These are phyloP conservation scores for Panurus biarmicus DNA, from an alignment of 2,113 vertebrate species.

Conservation along the genomic window DNA sequence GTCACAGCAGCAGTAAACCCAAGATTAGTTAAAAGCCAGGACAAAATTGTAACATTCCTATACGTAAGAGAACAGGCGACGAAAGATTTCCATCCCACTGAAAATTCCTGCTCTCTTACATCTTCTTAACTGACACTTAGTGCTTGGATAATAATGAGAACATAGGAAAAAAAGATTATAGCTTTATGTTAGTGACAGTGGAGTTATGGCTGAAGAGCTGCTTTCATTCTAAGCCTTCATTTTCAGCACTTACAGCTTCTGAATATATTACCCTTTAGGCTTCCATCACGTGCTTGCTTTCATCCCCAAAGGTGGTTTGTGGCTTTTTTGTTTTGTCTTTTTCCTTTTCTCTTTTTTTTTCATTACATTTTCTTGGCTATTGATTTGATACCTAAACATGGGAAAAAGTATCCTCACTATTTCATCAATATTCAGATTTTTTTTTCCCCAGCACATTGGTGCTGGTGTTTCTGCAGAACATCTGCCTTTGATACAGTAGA, in stretches of 20 bases:
- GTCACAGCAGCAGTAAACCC: conserved; percentile 29
- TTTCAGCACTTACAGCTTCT: conserved; percentile 9
- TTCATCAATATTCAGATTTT: background rate
- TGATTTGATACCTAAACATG: background rate
- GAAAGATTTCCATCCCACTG: conserved; percentile 20
- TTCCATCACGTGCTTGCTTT: conserved; percentile 6
- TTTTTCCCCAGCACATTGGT: background rate
- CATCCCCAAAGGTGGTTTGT: background rate
- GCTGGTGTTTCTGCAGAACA: background rate
- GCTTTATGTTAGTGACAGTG: conserved; percentile 3
- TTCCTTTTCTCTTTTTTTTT: background rate
- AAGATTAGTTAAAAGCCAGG: conserved; percentile 32
- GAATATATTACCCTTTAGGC: conserved; percentile 37
- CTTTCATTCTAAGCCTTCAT: conserved; percentile 27
- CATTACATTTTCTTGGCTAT: background rate
- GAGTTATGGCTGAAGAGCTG: conserved; percentile 25
- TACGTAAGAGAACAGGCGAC: background rate
- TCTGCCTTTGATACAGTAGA: background rate
- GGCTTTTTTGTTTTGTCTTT: background rate
- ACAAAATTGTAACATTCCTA: background rate
- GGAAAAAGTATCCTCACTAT: background rate
- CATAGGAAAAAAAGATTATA: conserved; percentile 22
- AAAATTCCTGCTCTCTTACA: conserved; percentile 8
- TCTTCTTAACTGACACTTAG: conserved; percentile 35
- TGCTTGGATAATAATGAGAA: conserved; percentile 12